phyloP scores from a whole-genome alignment of 2,888 invertebrate genomes.

The Agrilus cyanescens region DNA sequence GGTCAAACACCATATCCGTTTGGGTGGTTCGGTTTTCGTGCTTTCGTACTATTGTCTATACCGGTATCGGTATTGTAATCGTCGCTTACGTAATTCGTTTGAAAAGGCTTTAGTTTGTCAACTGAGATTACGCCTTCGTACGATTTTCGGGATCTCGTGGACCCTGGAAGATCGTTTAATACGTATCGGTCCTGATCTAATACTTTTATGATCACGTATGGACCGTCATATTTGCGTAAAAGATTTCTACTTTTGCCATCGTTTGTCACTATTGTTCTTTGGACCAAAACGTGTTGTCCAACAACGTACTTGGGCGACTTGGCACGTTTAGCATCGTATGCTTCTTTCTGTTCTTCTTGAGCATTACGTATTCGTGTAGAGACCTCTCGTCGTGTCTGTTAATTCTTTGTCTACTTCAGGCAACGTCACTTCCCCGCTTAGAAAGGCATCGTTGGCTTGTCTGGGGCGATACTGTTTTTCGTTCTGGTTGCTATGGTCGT shows the following conservation, averaged over 20 bases:
- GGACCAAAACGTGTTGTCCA: background rate
- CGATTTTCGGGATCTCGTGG: background rate
- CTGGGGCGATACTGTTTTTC: background rate
- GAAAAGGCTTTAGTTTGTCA: background rate
- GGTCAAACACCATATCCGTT: no score
- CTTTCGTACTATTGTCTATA: background rate
- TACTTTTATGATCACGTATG: background rate
- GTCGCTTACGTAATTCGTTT: background rate
- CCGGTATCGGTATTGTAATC: constrained; percentile 1
- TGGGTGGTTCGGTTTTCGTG: no score
- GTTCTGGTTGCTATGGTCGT: no score
- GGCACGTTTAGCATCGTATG: background rate
- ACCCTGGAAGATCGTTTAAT: background rate
- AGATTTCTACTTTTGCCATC: background rate
- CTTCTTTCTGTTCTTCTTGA: background rate
- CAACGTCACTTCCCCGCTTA: background rate
- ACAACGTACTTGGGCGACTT: background rate
- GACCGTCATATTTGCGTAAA: background rate
- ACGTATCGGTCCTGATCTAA: constrained; percentile 1
- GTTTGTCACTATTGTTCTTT: background rate
- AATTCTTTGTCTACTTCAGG: no score
- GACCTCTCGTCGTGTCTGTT: background rate
- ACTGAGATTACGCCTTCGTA: background rate
- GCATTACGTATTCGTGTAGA: background rate
- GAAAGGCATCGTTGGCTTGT: background rate